Conservation (phyloP, 2,888 invertebrate species). For the Drosophila siamana region DNA sequence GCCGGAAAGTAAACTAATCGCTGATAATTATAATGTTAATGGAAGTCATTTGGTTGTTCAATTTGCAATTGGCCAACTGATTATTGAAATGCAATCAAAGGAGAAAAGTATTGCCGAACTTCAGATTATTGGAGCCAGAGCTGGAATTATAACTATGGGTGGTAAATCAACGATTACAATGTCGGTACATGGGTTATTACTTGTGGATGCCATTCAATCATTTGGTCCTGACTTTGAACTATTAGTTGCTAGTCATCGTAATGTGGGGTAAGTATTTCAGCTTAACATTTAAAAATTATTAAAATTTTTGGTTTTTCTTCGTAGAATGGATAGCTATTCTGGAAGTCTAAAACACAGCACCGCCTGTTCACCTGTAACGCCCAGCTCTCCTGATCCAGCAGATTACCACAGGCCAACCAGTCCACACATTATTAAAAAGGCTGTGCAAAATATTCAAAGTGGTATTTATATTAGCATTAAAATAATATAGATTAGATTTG, state of each 20-base stretch:
- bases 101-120: constrained; percentile 96
- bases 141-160: constrained; percentile 90
- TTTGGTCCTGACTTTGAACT: constrained; percentile 98
- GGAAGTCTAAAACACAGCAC: constrained; percentile 97
- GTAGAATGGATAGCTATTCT: constrained; percentile 96
- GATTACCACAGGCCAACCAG: constrained; percentile 86
- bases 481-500: neutral
- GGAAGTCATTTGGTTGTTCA: constrained; percentile 90
- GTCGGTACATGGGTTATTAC: constrained; percentile 95
- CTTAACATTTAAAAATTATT: neutral
- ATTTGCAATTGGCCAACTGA: constrained; percentile 95
- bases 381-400: constrained; percentile 89
- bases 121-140: constrained; percentile 95
- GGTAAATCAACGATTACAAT: constrained; percentile 92
- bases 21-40: constrained; percentile 83
- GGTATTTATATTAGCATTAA: too few relatives aligned
- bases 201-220: constrained; percentile 97
- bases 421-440: constrained; percentile 87
- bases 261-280: constrained; percentile 90
- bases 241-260: constrained; percentile 96
- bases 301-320: neutral
- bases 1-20: constrained; percentile 26
- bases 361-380: constrained; percentile 94
- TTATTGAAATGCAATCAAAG: constrained; percentile 93
- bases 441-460: constrained; percentile 86